These are phyloP conservation scores for Nibea coibor DNA, from an alignment of 2,113 vertebrate genomes.

Conservation along the genomic window DNA sequence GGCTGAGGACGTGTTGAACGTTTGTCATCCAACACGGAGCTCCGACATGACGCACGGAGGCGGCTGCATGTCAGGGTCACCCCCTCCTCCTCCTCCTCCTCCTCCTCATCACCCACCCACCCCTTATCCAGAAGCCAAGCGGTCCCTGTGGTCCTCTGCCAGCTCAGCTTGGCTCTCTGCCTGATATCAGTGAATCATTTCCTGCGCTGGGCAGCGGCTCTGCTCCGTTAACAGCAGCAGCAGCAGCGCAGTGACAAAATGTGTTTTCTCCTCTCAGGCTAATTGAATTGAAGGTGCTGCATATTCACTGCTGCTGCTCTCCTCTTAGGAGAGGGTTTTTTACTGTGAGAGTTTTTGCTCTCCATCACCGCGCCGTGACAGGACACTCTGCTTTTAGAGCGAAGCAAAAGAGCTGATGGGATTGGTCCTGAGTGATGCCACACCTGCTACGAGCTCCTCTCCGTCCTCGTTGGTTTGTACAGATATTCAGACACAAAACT, in stretches of 20 bases:
- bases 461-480: background rate
- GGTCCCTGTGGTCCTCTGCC: slow-evolving; percentile 45
- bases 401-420: slow-evolving; percentile 39
- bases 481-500: background rate
- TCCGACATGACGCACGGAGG: slow-evolving; percentile 5
- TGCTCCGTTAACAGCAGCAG: slow-evolving; percentile 1
- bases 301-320: slow-evolving; percentile 42
- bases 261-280: slow-evolving; percentile 62
- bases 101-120: background rate
- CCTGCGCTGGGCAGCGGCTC: slow-evolving; percentile 39
- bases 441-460: background rate
- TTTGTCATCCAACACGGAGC: slow-evolving; percentile 31
- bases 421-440: slow-evolving; percentile 46
- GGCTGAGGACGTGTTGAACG: slow-evolving; percentile 19
- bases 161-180: slow-evolving; percentile 56
- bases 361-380: slow-evolving; percentile 48
- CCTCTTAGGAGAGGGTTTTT: slow-evolving; percentile 28
- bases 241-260: slow-evolving; percentile 41
- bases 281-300: slow-evolving; percentile 67
- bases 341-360: slow-evolving; percentile 20
- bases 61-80: slow-evolving; percentile 55
- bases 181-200: slow-evolving; percentile 58
- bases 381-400: slow-evolving; percentile 32
- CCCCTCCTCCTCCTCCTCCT: background rate
- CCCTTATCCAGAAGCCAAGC: slow-evolving; percentile 20